phyloP scores from a whole-genome alignment of 2,888 invertebrate genomes.

The Ochropleura plecta region DNA sequence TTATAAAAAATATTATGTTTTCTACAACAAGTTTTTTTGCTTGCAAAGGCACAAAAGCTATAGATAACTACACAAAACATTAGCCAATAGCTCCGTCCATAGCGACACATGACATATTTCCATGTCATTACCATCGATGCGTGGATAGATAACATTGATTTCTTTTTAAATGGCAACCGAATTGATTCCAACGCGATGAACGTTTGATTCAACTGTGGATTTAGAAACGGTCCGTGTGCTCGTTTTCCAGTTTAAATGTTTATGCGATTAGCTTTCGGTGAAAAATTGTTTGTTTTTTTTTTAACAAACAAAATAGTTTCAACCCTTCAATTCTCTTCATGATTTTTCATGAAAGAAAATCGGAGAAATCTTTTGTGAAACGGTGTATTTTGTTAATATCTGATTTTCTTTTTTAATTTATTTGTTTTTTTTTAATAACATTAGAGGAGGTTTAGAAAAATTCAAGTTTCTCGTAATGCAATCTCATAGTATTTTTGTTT shows the following conservation, averaged over 20 bases:
- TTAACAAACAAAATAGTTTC: not conserved
- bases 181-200: slow-evolving; percentile 18
- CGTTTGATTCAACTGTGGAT: slow-evolving; percentile 18
- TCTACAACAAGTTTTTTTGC: not conserved
- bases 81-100: slow-evolving; percentile 19
- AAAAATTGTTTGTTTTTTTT: slow-evolving; percentile 3
- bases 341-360: not conserved
- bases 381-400: not conserved
- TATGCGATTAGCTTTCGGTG: not conserved
- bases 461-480: not conserved
- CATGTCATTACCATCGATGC: slow-evolving; percentile 30
- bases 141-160: slow-evolving; percentile 62
- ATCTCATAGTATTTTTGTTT: not conserved
- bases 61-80: slow-evolving; percentile 38
- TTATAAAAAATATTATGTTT: not conserved
- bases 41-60: not conserved
- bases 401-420: not conserved
- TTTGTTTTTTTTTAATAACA: not conserved
- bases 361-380: not conserved
- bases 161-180: slow-evolving; percentile 37
- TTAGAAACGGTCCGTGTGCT: not conserved
- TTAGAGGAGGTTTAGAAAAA: not conserved
- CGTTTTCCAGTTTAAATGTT: slow-evolving; percentile 23
- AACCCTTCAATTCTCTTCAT: too few species aligned
- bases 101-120: slow-evolving; percentile 20